Evolutionary conservation across 2,113 vertebrate genomes (phyloP).

Genomic region (Sorex araneus): DNA sequence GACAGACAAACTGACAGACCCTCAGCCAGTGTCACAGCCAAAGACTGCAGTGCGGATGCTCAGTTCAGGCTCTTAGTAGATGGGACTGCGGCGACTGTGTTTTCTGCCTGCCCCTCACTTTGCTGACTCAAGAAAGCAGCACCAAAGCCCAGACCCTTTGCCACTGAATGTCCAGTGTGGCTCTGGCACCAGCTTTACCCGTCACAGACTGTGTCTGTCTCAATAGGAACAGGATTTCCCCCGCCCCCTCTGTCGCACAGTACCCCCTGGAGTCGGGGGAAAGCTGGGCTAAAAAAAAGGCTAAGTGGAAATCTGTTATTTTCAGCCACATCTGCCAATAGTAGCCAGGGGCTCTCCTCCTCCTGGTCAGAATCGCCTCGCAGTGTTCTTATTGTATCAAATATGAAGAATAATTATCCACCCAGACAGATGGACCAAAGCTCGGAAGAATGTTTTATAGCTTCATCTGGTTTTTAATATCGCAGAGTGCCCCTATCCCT

Average conservation of each 20-base stretch:
- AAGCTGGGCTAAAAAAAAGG: slow-evolving; percentile 1
- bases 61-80: neutral
- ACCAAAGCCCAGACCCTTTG: neutral
- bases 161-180: neutral
- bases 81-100: neutral
- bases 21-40: too few species aligned
- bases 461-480: slow-evolving; percentile 13
- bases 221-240: neutral
- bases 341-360: neutral
- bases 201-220: slow-evolving; percentile 14
- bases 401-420: slow-evolving; percentile 31
- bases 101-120: neutral
- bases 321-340: slow-evolving; percentile 10
- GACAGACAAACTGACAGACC: neutral
- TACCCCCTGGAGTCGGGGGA: neutral
- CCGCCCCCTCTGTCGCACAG: neutral
- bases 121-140: neutral
- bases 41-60: neutral
- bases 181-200: neutral
- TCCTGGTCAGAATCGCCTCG: slow-evolving; percentile 7
- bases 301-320: neutral
- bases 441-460: neutral
- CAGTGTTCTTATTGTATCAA: slow-evolving; percentile 45
- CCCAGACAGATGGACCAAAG: neutral
- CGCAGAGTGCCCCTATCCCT: slow-evolving; percentile 16